Evolutionary conservation across 2,113 vertebrate species (phyloP).

Genomic region (Tautogolabrus adspersus): DNA sequence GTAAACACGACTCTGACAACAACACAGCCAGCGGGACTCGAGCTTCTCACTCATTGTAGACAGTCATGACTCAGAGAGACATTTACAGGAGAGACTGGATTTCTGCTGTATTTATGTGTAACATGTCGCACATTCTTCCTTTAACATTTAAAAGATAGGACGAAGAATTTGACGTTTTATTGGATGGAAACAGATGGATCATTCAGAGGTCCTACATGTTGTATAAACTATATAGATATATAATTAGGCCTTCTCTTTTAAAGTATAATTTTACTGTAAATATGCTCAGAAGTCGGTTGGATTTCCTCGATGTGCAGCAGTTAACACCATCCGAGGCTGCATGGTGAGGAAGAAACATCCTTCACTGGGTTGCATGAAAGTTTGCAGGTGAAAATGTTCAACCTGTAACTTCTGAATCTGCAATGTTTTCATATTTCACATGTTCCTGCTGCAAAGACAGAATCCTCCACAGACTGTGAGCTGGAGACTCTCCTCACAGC

Average conservation of each 20-base stretch:
- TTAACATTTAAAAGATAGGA: no score
- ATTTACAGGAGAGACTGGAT: no score
- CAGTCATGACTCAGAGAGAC: no score
- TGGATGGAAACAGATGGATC: neutral
- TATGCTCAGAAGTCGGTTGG: neutral
- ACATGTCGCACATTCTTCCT: no score
- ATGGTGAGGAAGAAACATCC: neutral
- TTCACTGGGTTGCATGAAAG: constrained; percentile 9
- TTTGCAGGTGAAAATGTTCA: neutral
- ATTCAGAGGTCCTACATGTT: neutral
- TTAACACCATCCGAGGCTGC: neutral
- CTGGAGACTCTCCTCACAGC: constrained; percentile 3
- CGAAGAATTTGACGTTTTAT: neutral
- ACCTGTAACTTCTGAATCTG: neutral
- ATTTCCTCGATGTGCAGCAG: neutral
- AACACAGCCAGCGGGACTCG: no score
- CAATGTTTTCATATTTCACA: neutral
- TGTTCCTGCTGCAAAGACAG: neutral
- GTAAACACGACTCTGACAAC: no score
- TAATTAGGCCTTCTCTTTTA: neutral
- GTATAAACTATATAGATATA: neutral
- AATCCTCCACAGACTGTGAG: neutral
- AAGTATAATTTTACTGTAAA: constrained; percentile 7
- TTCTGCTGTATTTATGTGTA: no score
- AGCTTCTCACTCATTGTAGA: no score